A percentile compares a stretch with the other conserved stretches of the same genome.
Evolutionary conservation across 2,797 vertebrate genomes (phyloP).

Genomic region (Enteromius unitaeniatus): DNA sequence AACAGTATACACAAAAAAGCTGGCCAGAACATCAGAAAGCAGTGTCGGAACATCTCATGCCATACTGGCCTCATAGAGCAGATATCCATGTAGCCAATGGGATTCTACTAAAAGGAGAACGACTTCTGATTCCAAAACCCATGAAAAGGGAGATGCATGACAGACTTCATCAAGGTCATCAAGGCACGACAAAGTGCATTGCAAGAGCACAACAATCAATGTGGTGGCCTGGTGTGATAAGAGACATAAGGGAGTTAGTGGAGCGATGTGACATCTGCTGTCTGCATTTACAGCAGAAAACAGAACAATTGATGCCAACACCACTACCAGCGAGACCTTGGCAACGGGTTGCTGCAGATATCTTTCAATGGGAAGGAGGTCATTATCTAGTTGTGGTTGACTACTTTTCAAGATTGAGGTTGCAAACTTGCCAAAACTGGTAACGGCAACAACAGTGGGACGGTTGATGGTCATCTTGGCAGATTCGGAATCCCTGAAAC

Average conservation of each 20-base stretch:
- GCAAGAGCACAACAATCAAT: conserved; percentile 25
- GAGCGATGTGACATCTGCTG: conserved; percentile 25
- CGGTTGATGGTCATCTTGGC: conserved; percentile 28
- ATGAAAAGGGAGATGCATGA: conserved; percentile 11
- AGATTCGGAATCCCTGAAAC: conserved; percentile 19
- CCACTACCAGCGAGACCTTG: not conserved
- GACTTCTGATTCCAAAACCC: not conserved
- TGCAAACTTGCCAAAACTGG: conserved; percentile 6
- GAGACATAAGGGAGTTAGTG: conserved; percentile 25
- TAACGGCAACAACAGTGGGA: conserved; percentile 14
- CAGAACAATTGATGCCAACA: conserved; percentile 21
- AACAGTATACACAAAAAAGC: not conserved
- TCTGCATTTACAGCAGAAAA: not conserved
- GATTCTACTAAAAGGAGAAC: conserved; percentile 5
- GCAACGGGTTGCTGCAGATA: not conserved
- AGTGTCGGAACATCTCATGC: not conserved
- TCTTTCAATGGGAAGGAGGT: not conserved
- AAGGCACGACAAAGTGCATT: not conserved
- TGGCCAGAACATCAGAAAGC: conserved; percentile 12
- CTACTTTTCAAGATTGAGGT: conserved; percentile 24
- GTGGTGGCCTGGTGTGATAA: not conserved
- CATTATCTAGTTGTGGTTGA: conserved; percentile 9
- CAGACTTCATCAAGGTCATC: not conserved
- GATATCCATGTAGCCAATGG: conserved; percentile 10
- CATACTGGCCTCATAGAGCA: conserved; percentile 19